A percentile compares a stretch with the other conserved stretches of the same genome.
Evolutionary conservation across 2,888 invertebrate genomes (phyloP).

Genomic region (Phyto melanocephala): DNA sequence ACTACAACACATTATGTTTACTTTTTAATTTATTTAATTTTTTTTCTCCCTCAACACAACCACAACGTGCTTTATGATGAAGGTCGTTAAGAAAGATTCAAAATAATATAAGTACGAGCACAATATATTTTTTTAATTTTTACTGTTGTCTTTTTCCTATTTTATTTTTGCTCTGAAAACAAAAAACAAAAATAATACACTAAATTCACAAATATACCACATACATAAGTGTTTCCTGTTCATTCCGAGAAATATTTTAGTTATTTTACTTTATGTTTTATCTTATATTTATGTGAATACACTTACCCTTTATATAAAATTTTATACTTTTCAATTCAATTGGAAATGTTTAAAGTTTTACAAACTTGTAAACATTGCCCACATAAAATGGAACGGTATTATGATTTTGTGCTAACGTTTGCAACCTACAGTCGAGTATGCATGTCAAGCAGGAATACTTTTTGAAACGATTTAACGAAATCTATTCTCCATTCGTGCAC

Average conservation of each 20-base stretch:
- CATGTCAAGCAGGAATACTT: too few relatives aligned
- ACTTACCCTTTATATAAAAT: neutral
- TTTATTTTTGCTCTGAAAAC: neutral
- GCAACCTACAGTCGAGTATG: too few relatives aligned
- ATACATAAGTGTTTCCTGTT: conserved; percentile 46
- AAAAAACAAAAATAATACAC: conserved; percentile 17
- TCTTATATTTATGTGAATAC: neutral
- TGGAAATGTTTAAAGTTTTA: too few relatives aligned
- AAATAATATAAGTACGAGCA: conserved; percentile 22
- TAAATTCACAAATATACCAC: conserved; percentile 22
- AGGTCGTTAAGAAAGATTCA: conserved; percentile 12
- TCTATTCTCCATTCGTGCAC: too few relatives aligned
- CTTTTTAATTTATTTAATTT: conserved; percentile 5
- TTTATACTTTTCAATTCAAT: neutral
- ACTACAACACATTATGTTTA: neutral
- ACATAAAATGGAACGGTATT: too few relatives aligned
- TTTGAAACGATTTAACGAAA: too few relatives aligned
- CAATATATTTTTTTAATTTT: too few relatives aligned
- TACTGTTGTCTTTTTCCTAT: neutral
- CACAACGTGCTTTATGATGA: conserved; percentile 16
- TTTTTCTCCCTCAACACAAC: neutral
- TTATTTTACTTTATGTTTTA: neutral
- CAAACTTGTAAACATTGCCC: too few relatives aligned
- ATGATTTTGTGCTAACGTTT: too few relatives aligned
- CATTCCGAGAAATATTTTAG: conserved; percentile 17